Conservation (phyloP, 2,113 vertebrate genomes). For the Platichthys stellatus region DNA sequence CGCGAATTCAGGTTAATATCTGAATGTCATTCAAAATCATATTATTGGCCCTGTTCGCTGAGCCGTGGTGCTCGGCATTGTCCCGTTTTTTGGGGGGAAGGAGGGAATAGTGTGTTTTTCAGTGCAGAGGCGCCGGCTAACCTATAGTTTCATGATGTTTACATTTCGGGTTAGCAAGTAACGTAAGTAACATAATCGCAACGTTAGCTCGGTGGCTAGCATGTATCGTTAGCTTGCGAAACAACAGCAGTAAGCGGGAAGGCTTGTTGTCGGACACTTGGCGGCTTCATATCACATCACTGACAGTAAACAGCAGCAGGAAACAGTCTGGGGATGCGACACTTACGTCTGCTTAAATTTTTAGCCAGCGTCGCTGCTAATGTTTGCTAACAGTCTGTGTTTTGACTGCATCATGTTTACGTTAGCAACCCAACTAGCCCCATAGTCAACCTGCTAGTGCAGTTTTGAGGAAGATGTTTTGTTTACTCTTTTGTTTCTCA, state of each 20-base stretch:
- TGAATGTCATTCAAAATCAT: conserved; percentile 58
- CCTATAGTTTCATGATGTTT: conserved; percentile 71
- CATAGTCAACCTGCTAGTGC: conserved; percentile 24
- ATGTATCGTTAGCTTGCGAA: conserved; percentile 58
- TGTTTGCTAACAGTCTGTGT: conserved; percentile 77
- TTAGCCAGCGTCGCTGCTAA: conserved; percentile 58
- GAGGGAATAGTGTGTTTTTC: conserved; percentile 15
- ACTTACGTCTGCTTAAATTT: conserved; percentile 19
- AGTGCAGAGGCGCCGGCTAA: conserved; percentile 26
- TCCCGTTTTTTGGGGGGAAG: background rate
- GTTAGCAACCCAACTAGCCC: conserved; percentile 62
- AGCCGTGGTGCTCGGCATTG: conserved; percentile 27
- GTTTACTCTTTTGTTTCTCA: background rate
- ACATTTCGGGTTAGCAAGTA: conserved; percentile 63
- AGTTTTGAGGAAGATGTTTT: conserved; percentile 6
- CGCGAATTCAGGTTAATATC: conserved; percentile 68
- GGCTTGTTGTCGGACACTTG: conserved; percentile 57
- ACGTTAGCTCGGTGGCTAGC: conserved; percentile 68
- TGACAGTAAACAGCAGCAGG: conserved; percentile 35
- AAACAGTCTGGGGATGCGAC: conserved; percentile 15
- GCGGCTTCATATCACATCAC: conserved; percentile 13
- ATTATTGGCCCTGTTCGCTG: conserved; percentile 35
- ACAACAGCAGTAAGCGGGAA: conserved; percentile 76
- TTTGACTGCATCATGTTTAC: conserved; percentile 77
- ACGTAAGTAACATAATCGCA: conserved; percentile 55